Percentiles rank a stretch among this genome's conserved stretches.
Evolutionary conservation across 2,797 vertebrate genomes (phyloP).

Genomic region (Cercopithecus diana): DNA sequence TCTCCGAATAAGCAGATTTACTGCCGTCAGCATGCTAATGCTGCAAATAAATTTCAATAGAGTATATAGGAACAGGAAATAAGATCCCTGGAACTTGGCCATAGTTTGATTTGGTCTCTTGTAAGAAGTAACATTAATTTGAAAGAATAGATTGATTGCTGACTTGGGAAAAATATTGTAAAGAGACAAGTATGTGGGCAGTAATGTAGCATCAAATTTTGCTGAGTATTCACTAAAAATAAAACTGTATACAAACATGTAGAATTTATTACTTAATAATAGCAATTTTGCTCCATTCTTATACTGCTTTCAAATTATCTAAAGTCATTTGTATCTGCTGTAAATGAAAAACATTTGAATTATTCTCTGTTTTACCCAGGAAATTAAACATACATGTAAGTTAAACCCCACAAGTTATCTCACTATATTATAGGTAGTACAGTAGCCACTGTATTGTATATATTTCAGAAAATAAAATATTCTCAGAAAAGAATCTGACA

Average conservation of each 20-base stretch:
- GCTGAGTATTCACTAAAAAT: constrained; percentile 14
- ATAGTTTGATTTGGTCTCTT: constrained; percentile 79
- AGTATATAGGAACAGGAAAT: constrained; percentile 79
- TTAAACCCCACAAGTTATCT: background rate
- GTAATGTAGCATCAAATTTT: constrained; percentile 77
- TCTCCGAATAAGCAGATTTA: constrained; percentile 82
- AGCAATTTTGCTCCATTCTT: background rate
- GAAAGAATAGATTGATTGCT: constrained; percentile 82
- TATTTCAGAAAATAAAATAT: background rate
- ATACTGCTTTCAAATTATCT: background rate
- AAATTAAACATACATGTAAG: background rate
- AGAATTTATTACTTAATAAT: background rate
- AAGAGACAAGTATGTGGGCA: constrained; percentile 73
- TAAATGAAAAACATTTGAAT: background rate
- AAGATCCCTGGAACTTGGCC: constrained; percentile 83
- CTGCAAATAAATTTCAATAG: constrained; percentile 77
- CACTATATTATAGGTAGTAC: background rate
- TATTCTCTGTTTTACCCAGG: background rate
- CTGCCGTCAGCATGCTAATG: constrained; percentile 61
- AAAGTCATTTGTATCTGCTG: background rate
- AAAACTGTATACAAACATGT: background rate
- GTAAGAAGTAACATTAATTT: constrained; percentile 81
- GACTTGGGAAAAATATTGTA: constrained; percentile 85
- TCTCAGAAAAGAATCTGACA: background rate
- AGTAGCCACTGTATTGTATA: background rate